Evolutionary conservation across 37 sponge, comb jelly and placozoan species (phyloP).

Genomic region (Aplysina aerophoba): DNA sequence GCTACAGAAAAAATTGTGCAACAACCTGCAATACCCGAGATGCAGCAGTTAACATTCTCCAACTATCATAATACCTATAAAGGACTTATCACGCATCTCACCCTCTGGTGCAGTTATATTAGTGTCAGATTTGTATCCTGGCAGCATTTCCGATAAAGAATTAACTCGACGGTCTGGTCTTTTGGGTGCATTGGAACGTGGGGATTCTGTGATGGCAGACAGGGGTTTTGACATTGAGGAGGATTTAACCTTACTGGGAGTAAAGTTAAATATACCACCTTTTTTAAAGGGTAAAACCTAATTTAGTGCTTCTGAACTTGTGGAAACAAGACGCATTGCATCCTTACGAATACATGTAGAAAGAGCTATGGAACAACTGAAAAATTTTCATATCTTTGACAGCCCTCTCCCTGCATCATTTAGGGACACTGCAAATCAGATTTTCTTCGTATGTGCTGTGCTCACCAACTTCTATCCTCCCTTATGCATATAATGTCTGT

Average conservation of each 20-base stretch:
- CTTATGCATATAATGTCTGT: slow-evolving; percentile 4
- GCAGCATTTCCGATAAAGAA: slow-evolving; percentile 53
- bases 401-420: slow-evolving; percentile 39
- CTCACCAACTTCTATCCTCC: slow-evolving; percentile 54
- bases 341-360: slow-evolving; percentile 68
- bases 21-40: slow-evolving; percentile 37
- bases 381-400: slow-evolving; percentile 63
- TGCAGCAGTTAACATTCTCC: too few relatives aligned
- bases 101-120: slow-evolving; percentile 50
- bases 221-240: slow-evolving; percentile 69
- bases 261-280: slow-evolving; percentile 61
- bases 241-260: slow-evolving; percentile 39
- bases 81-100: slow-evolving; percentile 44
- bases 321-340: slow-evolving; percentile 49
- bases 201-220: slow-evolving; percentile 66
- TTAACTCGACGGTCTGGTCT: slow-evolving; percentile 44
- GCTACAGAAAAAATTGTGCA: slow-evolving; percentile 46
- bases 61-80: slow-evolving; percentile 65
- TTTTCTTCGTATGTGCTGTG: slow-evolving; percentile 57
- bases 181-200: slow-evolving; percentile 37
- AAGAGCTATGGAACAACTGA: slow-evolving; percentile 51
- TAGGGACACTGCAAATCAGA: slow-evolving; percentile 34
- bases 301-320: slow-evolving; percentile 29
- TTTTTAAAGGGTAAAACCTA: slow-evolving; percentile 50
- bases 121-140: slow-evolving; percentile 47